Percentiles rank a stretch among this genome's conserved stretches.
These are phyloP conservation scores for Rhinella marina DNA, from an alignment of 2,797 vertebrate species.

Conservation along the genomic window DNA sequence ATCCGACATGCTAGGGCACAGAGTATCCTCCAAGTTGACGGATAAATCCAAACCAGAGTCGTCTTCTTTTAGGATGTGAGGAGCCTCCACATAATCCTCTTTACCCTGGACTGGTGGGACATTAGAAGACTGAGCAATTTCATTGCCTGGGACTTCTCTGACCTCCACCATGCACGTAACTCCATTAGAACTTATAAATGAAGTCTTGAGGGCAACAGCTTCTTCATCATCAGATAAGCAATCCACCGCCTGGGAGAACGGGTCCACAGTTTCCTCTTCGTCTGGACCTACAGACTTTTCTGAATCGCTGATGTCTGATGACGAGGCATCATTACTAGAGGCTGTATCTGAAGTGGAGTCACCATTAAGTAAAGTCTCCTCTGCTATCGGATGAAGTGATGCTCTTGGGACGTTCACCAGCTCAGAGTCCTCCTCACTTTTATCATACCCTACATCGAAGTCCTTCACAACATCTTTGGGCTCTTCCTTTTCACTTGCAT, in stretches of 20 bases:
- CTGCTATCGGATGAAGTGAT: constrained; percentile 64
- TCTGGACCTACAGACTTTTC: constrained; percentile 19
- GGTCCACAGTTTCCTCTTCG: background rate
- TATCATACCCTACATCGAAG: accelerated
- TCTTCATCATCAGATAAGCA: background rate
- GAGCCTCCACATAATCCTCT: constrained; percentile 10
- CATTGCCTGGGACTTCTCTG: background rate
- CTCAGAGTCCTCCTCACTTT: constrained; percentile 57
- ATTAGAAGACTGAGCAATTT: background rate
- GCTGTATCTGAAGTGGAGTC: constrained; percentile 65
- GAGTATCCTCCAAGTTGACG: constrained; percentile 45
- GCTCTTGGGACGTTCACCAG: constrained; percentile 29
- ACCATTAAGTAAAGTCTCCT: constrained; percentile 63
- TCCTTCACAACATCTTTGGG: constrained; percentile 32
- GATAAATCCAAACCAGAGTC: constrained; percentile 57
- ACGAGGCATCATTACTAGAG: background rate
- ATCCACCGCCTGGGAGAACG: accelerated
- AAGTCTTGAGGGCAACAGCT: background rate
- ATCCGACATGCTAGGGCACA: constrained; percentile 4
- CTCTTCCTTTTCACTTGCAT: constrained; percentile 35
- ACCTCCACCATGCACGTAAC: constrained; percentile 52
- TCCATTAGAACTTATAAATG: constrained; percentile 37
- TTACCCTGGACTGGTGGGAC: background rate
- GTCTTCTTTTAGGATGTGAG: constrained; percentile 28
- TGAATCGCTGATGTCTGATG: accelerated